These are phyloP conservation scores for Heteronetta atricapilla DNA, from an alignment of 2,113 vertebrate genomes.

Conservation along the genomic window DNA sequence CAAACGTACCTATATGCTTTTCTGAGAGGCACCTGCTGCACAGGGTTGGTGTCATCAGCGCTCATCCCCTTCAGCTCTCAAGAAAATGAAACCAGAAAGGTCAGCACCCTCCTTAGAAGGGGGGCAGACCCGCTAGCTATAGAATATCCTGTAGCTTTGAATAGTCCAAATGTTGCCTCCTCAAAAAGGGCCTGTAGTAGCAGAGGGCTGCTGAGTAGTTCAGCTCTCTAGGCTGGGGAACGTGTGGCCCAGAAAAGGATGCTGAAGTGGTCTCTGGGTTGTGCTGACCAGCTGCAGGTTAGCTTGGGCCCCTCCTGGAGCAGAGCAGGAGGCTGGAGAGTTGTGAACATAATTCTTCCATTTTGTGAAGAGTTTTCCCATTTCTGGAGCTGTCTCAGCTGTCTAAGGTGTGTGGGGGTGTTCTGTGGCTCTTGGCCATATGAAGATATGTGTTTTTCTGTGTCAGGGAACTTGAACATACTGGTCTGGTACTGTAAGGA, in stretches of 20 bases:
- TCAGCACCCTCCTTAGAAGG: neutral
- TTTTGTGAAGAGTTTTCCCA: neutral
- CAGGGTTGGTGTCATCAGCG: neutral
- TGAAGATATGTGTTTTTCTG: neutral
- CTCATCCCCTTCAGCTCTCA: neutral
- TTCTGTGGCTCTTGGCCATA: neutral
- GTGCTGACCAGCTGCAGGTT: neutral
- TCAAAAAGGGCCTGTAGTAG: neutral
- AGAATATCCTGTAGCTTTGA: neutral
- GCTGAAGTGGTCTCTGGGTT: neutral
- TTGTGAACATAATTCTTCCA: neutral
- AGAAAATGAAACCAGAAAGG: neutral
- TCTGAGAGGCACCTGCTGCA: neutral
- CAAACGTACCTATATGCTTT: neutral
- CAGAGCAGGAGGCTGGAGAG: neutral
- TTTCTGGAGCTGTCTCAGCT: neutral
- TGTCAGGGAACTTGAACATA: neutral
- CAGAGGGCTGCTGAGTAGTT: neutral
- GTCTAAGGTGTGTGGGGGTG: neutral
- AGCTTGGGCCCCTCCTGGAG: neutral
- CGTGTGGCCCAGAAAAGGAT: fast-evolving
- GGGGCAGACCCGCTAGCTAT: neutral
- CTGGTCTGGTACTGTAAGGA: neutral
- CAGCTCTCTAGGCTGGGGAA: neutral
- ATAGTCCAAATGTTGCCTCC: neutral